These are phyloP conservation scores for Helogale parvula DNA, from an alignment of 2,113 vertebrate species.

Conservation along the genomic window DNA sequence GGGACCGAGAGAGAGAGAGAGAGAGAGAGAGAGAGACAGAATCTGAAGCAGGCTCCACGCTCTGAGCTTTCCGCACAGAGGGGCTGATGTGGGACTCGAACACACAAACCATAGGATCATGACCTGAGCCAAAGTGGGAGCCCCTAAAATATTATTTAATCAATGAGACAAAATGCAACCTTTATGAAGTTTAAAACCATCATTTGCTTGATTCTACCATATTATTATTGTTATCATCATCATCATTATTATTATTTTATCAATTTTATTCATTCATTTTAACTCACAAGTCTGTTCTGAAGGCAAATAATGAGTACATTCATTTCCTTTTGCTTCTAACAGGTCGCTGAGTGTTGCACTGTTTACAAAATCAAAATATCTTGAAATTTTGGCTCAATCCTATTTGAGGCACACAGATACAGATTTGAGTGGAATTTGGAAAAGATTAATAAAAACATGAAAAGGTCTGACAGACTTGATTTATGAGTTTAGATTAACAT, in stretches of 20 bases:
- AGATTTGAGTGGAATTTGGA: slow-evolving; percentile 55
- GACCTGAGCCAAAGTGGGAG: too few species aligned
- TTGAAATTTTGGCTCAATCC: not conserved
- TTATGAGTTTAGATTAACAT: slow-evolving; percentile 68
- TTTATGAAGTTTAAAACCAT: not conserved
- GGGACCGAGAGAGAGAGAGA: too few species aligned
- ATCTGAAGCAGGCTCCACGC: too few species aligned
- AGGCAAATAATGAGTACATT: not conserved
- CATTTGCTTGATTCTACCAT: not conserved
- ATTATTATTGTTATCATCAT: not conserved
- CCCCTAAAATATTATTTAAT: not conserved
- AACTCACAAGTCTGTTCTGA: not conserved
- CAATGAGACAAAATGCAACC: not conserved
- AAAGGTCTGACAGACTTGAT: slow-evolving; percentile 54
- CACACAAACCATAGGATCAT: too few species aligned
- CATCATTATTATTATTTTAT: not conserved
- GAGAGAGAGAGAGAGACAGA: too few species aligned
- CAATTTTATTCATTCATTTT: not conserved
- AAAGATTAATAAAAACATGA: slow-evolving; percentile 56
- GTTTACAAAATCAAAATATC: slow-evolving; percentile 31
- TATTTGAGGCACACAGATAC: not conserved
- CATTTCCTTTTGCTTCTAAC: not conserved
- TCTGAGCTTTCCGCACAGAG: too few species aligned
- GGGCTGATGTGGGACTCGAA: too few species aligned
- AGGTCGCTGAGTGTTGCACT: not conserved